These are phyloP conservation scores for Hippoglossus stenolepis DNA, from an alignment of 2,113 vertebrate genomes.

Conservation along the genomic window DNA sequence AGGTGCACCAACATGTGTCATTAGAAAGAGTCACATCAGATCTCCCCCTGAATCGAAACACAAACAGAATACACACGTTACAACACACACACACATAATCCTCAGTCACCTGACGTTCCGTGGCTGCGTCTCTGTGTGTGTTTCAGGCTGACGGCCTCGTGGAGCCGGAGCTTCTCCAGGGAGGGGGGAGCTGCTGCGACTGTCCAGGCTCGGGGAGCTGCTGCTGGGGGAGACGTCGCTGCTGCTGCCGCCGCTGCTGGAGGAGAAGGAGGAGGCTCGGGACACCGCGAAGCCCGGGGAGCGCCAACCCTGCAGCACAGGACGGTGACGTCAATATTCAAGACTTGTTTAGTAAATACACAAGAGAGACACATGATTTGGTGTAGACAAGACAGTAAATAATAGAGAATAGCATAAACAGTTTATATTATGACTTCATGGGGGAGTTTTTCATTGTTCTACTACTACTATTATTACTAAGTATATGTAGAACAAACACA, in stretches of 20 bases:
- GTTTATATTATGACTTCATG: background rate
- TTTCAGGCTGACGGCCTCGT: conserved; percentile 5
- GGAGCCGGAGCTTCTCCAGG: conserved; percentile 59
- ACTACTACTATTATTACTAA: too few species aligned
- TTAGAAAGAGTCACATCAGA: too few species aligned
- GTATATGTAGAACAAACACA: too few species aligned
- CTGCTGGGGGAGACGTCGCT: conserved; percentile 72
- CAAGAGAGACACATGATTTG: background rate
- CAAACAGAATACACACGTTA: too few species aligned
- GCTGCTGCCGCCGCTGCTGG: conserved; percentile 67
- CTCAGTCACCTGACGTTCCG: conserved; percentile 56
- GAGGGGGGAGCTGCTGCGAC: conserved; percentile 70
- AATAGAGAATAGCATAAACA: too few species aligned
- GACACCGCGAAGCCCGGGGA: conserved; percentile 80
- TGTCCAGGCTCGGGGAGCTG: conserved; percentile 77
- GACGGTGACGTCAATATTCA: background rate
- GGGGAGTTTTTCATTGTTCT: background rate
- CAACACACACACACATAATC: background rate
- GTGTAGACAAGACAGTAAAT: background rate
- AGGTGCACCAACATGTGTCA: too few species aligned
- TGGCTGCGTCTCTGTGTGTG: background rate
- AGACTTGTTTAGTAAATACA: background rate
- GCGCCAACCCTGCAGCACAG: conserved; percentile 73
- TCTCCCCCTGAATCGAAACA: too few species aligned
- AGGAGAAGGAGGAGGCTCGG: conserved; percentile 69